Base-by-base conservation (phyloP, 2,888 invertebrate species). In the Halocaridina rubra region DNA sequence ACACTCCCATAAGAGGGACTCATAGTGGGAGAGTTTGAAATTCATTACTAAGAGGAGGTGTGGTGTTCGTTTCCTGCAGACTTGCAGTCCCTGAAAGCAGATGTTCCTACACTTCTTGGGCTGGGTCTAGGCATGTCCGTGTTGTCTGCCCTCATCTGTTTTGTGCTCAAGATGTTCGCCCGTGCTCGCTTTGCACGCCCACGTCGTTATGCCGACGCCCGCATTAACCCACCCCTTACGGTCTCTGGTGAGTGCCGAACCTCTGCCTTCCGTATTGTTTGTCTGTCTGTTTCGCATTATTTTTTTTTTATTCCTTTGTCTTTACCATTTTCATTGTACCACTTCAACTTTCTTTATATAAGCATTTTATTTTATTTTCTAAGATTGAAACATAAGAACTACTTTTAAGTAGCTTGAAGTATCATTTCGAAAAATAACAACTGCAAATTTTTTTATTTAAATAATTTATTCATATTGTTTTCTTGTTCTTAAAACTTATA, bases 71-170 rank as follows among this genome's bases (percentile, higher is more conserved):
- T 76, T 29, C 46, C 59, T 33, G n/a, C 82, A 82, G 82, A 77
- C 59, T 24, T 82, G 33, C 77, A 82, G 39, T 69, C 77, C 77
- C 77, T 77, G 61, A 78, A 82, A 39, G 77, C 84, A 89, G 96
- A 97, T 92, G 92, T 96, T 91, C 95, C 96, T 90, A 96, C 96
- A 89, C 93, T 97, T 90, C 93, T 96, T 90, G 96, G 96, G 89
- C 96, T 97, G 89, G 94, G 95, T 90, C 94, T 96, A 89, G 96
- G 96, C 88, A 95, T 97, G 91, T 95, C 96, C 89, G 94, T 97
- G 90, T 93, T 97, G 90, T 96, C 95, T 53, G 96, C 95, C 75
- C 93, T 97, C 89, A 95, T 97, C 90, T 97, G 97, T 92, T 95
- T 97, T 93, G 96, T 96, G 89, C 92, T 97, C 90, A 96, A 95